Conservation (phyloP, 2,113 vertebrate species). For the Anguilla japonica region DNA sequence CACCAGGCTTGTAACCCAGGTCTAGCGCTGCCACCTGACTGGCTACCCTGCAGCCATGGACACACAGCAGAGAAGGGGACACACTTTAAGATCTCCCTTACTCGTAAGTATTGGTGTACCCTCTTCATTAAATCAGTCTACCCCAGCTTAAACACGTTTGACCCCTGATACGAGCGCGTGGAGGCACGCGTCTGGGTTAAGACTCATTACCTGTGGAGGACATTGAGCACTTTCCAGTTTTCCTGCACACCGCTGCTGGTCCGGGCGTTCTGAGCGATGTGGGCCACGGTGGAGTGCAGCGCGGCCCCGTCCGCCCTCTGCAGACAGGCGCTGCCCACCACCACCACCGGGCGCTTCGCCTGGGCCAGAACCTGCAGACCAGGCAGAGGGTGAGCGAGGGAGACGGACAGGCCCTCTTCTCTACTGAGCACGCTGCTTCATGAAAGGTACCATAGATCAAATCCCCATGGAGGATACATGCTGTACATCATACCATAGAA, state of each 20-base stretch:
- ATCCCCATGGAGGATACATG: background rate
- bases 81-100: background rate
- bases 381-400: background rate
- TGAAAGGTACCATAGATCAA: background rate
- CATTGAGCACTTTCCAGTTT: conserved; percentile 94
- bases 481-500: background rate
- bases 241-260: conserved; percentile 74
- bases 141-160: too few species aligned
- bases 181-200: background rate
- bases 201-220: conserved; percentile 86
- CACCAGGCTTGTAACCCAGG: conserved; percentile 94
- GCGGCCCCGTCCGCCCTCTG: conserved; percentile 87
- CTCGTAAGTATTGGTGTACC: too few species aligned
- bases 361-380: conserved; percentile 72
- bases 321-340: conserved; percentile 87
- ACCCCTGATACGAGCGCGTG: too few species aligned
- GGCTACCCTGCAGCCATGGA: conserved; percentile 78
- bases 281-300: conserved; percentile 80
- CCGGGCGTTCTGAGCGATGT: conserved; percentile 83
- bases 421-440: background rate
- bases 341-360: conserved; percentile 86
- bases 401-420: background rate
- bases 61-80: background rate
- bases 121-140: too few species aligned
- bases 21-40: conserved; percentile 97